Conservation (phyloP, 1,140 invertebrate species). For the Pogonomyrmex barbatus region DNA sequence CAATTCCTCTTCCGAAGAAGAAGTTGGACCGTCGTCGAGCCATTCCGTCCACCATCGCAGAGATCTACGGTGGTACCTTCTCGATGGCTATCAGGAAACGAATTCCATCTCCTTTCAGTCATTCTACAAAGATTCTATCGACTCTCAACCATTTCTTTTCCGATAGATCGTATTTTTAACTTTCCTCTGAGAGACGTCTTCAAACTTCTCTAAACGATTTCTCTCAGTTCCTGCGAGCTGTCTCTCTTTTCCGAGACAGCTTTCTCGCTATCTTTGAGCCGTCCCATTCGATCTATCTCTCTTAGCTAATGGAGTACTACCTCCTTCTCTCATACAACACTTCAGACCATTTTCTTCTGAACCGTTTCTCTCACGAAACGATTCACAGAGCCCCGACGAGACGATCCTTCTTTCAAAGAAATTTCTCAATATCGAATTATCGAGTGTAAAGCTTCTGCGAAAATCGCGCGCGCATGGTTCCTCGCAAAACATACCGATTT, state of each 20-base stretch:
- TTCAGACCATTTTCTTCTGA: background rate
- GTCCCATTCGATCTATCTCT: constrained; percentile 28
- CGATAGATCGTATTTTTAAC: constrained; percentile 35
- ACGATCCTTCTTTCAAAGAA: background rate
- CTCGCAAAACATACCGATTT: constrained; percentile 41
- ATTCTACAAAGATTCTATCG: background rate
- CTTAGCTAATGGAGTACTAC: background rate
- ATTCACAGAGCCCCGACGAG: background rate
- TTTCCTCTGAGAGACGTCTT: constrained; percentile 14
- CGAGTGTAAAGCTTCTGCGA: background rate
- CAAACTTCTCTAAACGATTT: constrained; percentile 25
- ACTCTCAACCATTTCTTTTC: background rate
- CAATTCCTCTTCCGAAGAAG: constrained; percentile 21
- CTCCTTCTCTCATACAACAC: background rate
- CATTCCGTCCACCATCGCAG: background rate
- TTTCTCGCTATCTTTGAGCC: background rate
- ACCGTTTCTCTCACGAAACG: background rate
- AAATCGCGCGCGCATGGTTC: constrained; percentile 23
- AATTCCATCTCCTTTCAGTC: constrained; percentile 9
- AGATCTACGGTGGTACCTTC: background rate
- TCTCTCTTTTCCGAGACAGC: background rate
- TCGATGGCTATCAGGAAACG: background rate
- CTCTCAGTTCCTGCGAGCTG: background rate
- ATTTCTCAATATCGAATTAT: background rate
- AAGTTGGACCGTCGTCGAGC: constrained; percentile 20